These are phyloP conservation scores for Aegithalos caudatus DNA, from an alignment of 2,113 vertebrate genomes.

Conservation along the genomic window DNA sequence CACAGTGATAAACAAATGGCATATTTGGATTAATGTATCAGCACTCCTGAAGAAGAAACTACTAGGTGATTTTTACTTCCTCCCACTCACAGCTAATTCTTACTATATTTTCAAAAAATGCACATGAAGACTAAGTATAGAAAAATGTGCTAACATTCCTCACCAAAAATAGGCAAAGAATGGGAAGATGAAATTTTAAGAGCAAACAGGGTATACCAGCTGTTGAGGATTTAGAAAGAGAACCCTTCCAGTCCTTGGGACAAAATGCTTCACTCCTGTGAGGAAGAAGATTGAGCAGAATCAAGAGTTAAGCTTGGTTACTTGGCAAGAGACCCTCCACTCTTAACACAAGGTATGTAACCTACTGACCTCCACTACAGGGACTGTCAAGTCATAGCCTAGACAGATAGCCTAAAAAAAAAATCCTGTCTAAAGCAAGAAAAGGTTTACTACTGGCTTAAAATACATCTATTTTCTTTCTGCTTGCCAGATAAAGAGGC, in stretches of 20 bases:
- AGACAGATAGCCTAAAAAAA: constrained; percentile 22
- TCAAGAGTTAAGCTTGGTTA: background rate
- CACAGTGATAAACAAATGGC: background rate
- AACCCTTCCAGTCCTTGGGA: constrained; percentile 27
- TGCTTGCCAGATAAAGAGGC: background rate
- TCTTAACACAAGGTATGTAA: constrained; percentile 38
- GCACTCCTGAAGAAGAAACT: background rate
- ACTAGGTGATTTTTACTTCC: background rate
- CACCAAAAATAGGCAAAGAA: constrained; percentile 67
- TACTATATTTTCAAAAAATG: constrained; percentile 53
- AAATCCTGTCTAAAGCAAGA: background rate
- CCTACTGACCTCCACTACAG: constrained; percentile 38
- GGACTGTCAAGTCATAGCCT: background rate
- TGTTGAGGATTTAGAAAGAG: constrained; percentile 51
- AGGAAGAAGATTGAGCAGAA: background rate
- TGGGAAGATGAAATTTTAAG: constrained; percentile 60
- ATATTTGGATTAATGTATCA: background rate
- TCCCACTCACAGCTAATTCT: constrained; percentile 8
- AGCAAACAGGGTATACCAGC: constrained; percentile 51
- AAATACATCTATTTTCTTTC: background rate
- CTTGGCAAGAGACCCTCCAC: background rate
- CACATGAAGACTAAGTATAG: constrained; percentile 48
- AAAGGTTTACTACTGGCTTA: background rate
- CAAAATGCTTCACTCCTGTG: background rate
- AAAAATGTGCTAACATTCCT: constrained; percentile 60